A percentile compares a stretch with the other conserved stretches of the same genome.
Conservation (phyloP, 2,113 vertebrate genomes). For the Oreochromis spilurus region DNA sequence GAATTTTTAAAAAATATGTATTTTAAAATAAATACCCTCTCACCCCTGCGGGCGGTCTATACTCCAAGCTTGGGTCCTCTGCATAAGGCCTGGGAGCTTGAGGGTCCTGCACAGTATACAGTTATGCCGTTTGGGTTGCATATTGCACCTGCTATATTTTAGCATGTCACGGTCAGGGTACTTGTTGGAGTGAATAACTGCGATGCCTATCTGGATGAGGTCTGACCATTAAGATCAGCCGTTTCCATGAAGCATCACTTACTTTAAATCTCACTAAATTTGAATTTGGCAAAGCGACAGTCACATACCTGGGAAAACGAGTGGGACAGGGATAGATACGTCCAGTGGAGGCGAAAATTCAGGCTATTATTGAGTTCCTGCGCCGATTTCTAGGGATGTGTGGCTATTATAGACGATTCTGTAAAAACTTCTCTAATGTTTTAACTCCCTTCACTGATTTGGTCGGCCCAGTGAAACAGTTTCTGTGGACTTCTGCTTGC, state of each 20-base stretch:
- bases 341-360: neutral
- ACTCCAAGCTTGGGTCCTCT: neutral
- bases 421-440: neutral
- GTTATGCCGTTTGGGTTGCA: neutral
- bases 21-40: neutral
- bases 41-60: neutral
- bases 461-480: neutral
- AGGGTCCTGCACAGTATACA: neutral
- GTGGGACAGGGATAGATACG: neutral
- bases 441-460: neutral
- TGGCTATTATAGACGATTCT: neutral
- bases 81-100: neutral
- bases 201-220: neutral
- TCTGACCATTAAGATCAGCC: neutral
- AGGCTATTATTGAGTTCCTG: neutral
- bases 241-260: neutral
- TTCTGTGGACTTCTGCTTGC: neutral
- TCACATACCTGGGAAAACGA: neutral
- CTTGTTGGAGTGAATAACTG: neutral
- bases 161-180: neutral
- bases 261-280: neutral
- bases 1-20: fast-evolving
- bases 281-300: neutral
- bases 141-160: neutral
- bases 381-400: neutral